phyloP scores from a whole-genome alignment of 2,797 vertebrate species.

The Hippocampus kuda region DNA sequence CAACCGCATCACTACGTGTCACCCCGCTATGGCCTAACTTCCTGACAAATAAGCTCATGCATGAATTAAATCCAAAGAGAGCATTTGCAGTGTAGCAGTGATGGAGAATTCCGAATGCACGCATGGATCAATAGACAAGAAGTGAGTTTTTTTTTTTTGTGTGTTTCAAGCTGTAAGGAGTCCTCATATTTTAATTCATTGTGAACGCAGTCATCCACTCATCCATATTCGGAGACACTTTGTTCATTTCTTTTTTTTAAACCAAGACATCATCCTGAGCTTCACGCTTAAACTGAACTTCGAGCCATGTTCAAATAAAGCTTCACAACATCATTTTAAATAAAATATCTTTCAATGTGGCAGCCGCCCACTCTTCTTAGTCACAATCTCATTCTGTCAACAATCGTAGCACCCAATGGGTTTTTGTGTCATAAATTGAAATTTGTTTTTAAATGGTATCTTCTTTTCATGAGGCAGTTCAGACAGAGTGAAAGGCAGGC shows the following conservation, averaged over 20 bases:
- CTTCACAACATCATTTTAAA: conserved; percentile 19
- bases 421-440: conserved; percentile 27
- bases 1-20: conserved; percentile 31
- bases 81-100: conserved; percentile 20
- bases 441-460: conserved; percentile 30
- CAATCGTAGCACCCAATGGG: conserved; percentile 20
- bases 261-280: conserved; percentile 18
- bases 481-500: conserved; percentile 8
- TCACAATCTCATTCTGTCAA: conserved; percentile 33
- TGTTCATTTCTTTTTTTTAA: conserved; percentile 15
- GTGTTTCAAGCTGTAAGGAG: conserved; percentile 5
- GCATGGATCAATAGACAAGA: conserved; percentile 13
- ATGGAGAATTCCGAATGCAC: conserved; percentile 8
- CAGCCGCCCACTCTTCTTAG: conserved; percentile 16
- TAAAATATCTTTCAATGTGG: conserved; percentile 27
- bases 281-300: conserved; percentile 17
- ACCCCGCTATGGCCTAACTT: conserved; percentile 16
- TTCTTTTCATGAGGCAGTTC: conserved; percentile 26
- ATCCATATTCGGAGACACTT: conserved; percentile 24
- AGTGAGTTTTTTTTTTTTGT: conserved; percentile 10
- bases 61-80: conserved; percentile 31
- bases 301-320: conserved; percentile 23
- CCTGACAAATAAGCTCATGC: conserved; percentile 26
- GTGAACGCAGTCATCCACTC: conserved; percentile 24
- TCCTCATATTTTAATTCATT: conserved; percentile 17